Evolutionary conservation across 2,113 vertebrate genomes (phyloP).

Genomic region (western clawed frog (Xenopus tropicalis)): UCB_Xtro_10.0 CM004447.2:105329001-105329500

Average conservation of each 20-base stretch:
- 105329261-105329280: neutral
- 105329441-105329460: no score
- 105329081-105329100: neutral
- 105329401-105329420: neutral
- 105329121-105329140: neutral
- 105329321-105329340: neutral
- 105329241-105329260: neutral
- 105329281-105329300: neutral
- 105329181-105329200: neutral
- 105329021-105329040: no score
- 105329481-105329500: no score
- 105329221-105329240: neutral
- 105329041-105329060: neutral
- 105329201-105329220: no score
- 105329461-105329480: no score
- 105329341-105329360: neutral
- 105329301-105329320: slow-evolving; percentile 20
- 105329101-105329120: slow-evolving; percentile 3
- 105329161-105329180: no score
- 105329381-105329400: neutral
- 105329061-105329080: neutral
- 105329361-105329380: neutral
- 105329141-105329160: neutral
- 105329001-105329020: no score
- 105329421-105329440: no score